phyloP scores from a whole-genome alignment of 2,888 invertebrate species.

The Yponomeuta evonymella region DNA sequence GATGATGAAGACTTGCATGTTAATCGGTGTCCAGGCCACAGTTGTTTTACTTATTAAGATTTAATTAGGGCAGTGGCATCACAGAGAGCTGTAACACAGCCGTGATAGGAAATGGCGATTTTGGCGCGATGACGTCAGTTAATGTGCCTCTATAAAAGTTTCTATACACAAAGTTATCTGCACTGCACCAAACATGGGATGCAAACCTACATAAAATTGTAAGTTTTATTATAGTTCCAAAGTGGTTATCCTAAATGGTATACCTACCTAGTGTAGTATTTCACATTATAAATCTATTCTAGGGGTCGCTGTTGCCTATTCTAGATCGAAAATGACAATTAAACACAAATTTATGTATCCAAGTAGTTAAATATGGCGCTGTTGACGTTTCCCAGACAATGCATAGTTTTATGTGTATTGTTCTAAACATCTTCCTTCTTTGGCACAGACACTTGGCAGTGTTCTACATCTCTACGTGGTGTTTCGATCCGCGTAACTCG shows the following conservation, averaged over 20 bases:
- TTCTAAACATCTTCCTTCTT: too few species aligned
- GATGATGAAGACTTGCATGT: not conserved
- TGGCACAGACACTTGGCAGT: too few species aligned
- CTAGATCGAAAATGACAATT: too few species aligned
- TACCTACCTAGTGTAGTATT: too few species aligned
- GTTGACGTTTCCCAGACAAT: too few species aligned
- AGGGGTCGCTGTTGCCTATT: not conserved
- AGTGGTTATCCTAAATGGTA: too few species aligned
- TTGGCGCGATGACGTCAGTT: constrained; percentile 5
- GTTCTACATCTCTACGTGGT: too few species aligned
- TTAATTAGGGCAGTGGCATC: not conserved
- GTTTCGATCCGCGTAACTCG: too few species aligned
- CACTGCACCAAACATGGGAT: constrained; percentile 12
- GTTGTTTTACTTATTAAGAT: not conserved
- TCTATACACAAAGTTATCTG: constrained; percentile 10
- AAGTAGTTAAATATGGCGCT: too few species aligned
- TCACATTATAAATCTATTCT: not conserved
- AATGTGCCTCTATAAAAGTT: not conserved
- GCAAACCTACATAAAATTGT: not conserved
- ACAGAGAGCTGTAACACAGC: not conserved
- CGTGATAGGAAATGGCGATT: not conserved
- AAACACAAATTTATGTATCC: too few species aligned
- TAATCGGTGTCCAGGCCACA: not conserved
- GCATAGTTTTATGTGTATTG: too few species aligned
- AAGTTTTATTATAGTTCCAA: not conserved